Evolutionary conservation across 2,113 vertebrate species (phyloP).

Genomic region (Coryphaenoides rupestris): DNA sequence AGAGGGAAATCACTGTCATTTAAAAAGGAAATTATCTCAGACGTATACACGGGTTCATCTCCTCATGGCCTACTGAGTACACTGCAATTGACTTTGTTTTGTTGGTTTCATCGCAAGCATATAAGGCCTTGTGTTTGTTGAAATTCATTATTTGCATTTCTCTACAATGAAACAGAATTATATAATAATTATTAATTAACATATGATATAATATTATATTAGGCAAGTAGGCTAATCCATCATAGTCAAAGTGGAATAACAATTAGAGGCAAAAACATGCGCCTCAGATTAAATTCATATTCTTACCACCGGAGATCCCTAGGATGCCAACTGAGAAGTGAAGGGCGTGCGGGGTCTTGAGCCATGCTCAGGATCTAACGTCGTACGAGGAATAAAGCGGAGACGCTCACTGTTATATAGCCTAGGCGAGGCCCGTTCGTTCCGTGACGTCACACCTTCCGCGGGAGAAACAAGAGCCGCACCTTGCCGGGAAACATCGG

Average conservation of each 20-base stretch:
- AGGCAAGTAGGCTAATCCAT: background rate
- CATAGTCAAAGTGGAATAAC: too few species aligned
- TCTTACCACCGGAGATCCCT: slow-evolving; percentile 76
- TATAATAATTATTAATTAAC: background rate
- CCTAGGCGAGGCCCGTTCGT: too few species aligned
- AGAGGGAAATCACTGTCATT: too few species aligned
- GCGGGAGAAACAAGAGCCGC: background rate
- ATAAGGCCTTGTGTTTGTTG: background rate
- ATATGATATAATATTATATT: background rate
- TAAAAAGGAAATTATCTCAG: background rate
- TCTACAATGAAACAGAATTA: background rate
- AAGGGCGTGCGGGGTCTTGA: slow-evolving; percentile 39
- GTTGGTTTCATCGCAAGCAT: background rate
- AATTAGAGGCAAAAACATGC: too few species aligned
- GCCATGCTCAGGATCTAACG: background rate
- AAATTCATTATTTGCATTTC: background rate
- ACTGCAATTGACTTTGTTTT: background rate
- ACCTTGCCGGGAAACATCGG: too few species aligned
- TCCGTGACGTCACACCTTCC: background rate
- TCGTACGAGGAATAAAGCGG: too few species aligned
- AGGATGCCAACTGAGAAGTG: slow-evolving; percentile 73
- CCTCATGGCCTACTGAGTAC: background rate
- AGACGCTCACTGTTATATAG: too few species aligned
- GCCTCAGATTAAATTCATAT: background rate
- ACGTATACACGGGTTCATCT: background rate